Evolutionary conservation across 2,113 vertebrate species (phyloP).

Genomic region (Anolis carolinensis): DNA sequence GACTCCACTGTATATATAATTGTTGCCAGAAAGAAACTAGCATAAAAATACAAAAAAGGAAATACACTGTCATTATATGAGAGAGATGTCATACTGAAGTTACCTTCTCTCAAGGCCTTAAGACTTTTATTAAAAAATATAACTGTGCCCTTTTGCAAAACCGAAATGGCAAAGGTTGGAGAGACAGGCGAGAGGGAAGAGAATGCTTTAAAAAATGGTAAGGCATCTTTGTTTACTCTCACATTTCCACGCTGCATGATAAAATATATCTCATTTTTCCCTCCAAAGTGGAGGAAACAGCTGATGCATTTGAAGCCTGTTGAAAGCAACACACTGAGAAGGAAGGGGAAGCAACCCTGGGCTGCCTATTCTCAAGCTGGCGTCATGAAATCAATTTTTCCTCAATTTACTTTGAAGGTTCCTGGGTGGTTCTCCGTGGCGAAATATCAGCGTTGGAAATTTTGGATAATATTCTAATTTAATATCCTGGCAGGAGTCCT

Average conservation of each 20-base stretch:
- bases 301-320: neutral
- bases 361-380: constrained; percentile 3
- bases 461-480: constrained; percentile 35
- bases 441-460: constrained; percentile 11
- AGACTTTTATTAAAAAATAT: no score
- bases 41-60: no score
- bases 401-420: constrained; percentile 7
- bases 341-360: neutral
- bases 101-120: neutral
- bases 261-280: neutral
- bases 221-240: neutral
- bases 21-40: no score
- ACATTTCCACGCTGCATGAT: neutral
- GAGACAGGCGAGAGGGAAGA: neutral
- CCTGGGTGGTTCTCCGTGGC: constrained; percentile 4
- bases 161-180: neutral
- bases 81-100: neutral
- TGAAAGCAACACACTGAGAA: neutral
- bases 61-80: neutral
- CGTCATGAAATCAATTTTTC: constrained; percentile 25
- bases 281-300: neutral
- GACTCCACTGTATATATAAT: no score
- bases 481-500: constrained; percentile 13
- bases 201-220: neutral
- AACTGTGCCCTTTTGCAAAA: neutral